These are phyloP conservation scores for Tupaia chinensis DNA, from an alignment of 2,113 vertebrate genomes.

Conservation along the genomic window DNA sequence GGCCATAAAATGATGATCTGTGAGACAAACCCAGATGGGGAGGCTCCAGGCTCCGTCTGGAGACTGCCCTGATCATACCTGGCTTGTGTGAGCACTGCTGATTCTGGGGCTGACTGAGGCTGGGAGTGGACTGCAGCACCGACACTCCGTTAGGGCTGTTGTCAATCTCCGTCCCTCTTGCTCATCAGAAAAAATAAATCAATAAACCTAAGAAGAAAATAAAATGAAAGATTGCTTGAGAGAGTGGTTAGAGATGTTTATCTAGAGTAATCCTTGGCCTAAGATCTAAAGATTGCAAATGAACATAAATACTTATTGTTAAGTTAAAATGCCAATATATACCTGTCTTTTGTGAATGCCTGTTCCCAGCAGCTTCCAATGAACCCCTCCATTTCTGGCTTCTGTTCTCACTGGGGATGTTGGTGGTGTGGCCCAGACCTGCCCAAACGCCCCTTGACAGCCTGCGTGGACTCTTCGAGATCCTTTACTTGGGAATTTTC, in stretches of 20 bases:
- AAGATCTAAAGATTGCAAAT: background rate
- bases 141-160: too few species aligned
- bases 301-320: background rate
- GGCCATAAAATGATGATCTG: too few species aligned
- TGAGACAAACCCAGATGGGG: too few species aligned
- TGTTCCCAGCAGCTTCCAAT: background rate
- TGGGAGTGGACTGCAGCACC: too few species aligned
- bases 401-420: background rate
- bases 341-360: background rate
- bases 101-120: too few species aligned
- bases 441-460: background rate
- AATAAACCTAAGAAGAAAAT: too few species aligned
- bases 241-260: background rate
- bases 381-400: background rate
- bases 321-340: background rate
- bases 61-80: too few species aligned
- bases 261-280: background rate
- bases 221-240: background rate
- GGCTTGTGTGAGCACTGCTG: too few species aligned
- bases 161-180: too few species aligned
- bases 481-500: background rate
- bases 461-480: background rate
- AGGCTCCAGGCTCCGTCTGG: too few species aligned
- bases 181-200: too few species aligned
- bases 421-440: background rate